phyloP scores from a whole-genome alignment of 1,140 invertebrate genomes.

The Drosophila takahashii region DNA sequence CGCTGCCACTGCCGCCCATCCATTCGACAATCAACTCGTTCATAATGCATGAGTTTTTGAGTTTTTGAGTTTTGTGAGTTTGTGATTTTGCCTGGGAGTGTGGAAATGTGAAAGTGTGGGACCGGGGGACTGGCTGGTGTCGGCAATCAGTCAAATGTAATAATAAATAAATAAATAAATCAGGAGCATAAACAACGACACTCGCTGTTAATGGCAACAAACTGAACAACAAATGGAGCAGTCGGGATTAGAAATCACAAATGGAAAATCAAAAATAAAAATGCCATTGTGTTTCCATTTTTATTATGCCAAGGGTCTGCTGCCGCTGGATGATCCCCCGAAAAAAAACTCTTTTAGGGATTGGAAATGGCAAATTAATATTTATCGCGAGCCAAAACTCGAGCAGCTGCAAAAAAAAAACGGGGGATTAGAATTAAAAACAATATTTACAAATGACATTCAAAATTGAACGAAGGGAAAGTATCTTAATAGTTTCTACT shows the following conservation, averaged over 20 bases:
- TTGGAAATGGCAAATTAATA: slow-evolving; percentile 17
- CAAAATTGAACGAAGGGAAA: neutral
- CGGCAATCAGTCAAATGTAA: slow-evolving; percentile 76
- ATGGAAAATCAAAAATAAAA: slow-evolving; percentile 33
- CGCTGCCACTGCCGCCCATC: slow-evolving; percentile 40
- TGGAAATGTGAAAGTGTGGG: no score
- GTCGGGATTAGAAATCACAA: slow-evolving; percentile 46
- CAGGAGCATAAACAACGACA: slow-evolving; percentile 33
- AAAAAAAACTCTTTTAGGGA: slow-evolving; percentile 24
- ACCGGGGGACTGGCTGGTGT: slow-evolving; percentile 34
- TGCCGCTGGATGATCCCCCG: neutral
- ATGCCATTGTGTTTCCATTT: slow-evolving; percentile 12
- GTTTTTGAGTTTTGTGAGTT: no score
- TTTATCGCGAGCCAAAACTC: slow-evolving; percentile 12
- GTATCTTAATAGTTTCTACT: no score
- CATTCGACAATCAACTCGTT: slow-evolving; percentile 70
- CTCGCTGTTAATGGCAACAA: slow-evolving; percentile 28
- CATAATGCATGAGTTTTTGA: slow-evolving; percentile 70
- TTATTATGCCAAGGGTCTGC: neutral
- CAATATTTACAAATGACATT: neutral
- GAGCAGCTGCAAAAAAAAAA: slow-evolving; percentile 10
- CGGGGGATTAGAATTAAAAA: slow-evolving; percentile 3
- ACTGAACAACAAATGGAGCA: slow-evolving; percentile 7
- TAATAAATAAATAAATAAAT: slow-evolving; percentile 79
- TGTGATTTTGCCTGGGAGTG: neutral